Base-by-base conservation (phyloP, 1,140 invertebrate species). In the Goniozus legneri region DNA sequence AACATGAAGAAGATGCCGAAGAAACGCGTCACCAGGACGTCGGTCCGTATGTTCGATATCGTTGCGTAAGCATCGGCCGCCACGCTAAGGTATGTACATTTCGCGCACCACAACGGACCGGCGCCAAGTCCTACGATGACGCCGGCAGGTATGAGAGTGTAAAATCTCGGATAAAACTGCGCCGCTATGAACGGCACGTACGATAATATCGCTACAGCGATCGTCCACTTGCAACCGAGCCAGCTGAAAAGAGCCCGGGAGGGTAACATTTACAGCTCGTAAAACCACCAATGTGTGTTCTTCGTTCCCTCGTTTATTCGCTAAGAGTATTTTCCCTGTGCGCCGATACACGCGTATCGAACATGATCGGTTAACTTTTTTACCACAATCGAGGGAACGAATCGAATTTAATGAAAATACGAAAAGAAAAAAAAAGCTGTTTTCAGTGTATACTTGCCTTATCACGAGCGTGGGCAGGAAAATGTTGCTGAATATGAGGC, bases 1-100 rank as follows among this genome's bases (percentile, higher is more conserved):
- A 95, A 86, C 84, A 93, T 89, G 77, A 94, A 95, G 75, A 95
- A 95, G 2, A 93, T 77, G 0, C 92, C 91, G 65, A 95, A 95
- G 71, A 94, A 93, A 53, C 87, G 76, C 2, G 88, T 86, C 19
- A 93, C 86, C 18, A 91, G 76, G 1, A 86, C 79, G 33, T 91
- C 87, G 0, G 80, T 73, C 2, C 78, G 62, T 2, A 86, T 73
- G 1, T 83, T 83, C 0, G 83, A 84, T n/a, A 87, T 53, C 45
- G 82, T 79, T 0, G 82, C 75, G 46, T 87, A 87, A 7, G 85
- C 81, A 50, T 88, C 84, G 0, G 88, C 84, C 0, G 84, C 81
- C 47, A 93, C 84, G 1, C 89, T 91, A 0, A 95, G 73, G 62
- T 94, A 95, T 10, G 88, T 90, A 62, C 90, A 92, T 69, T 94